phyloP scores from a whole-genome alignment of 1,140 invertebrate genomes.

The Megathymus violae region DNA sequence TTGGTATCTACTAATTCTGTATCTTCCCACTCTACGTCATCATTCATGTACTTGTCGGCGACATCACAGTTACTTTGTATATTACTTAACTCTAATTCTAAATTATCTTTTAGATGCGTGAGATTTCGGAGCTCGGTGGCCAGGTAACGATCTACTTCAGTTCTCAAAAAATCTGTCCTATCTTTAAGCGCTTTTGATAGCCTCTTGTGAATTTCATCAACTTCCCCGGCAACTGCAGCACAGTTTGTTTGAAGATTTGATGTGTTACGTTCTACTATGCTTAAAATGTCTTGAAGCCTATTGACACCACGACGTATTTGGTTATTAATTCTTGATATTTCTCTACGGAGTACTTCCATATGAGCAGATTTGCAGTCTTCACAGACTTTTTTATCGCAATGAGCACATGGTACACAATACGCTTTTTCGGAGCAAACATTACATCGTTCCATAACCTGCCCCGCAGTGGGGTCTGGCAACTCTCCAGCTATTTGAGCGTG shows the following conservation, averaged over 20 bases:
- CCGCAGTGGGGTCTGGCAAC: conserved; percentile 92
- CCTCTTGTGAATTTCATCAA: conserved; percentile 95
- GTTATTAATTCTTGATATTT: conserved; percentile 97
- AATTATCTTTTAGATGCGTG: conserved; percentile 94
- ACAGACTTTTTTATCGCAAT: conserved; percentile 97
- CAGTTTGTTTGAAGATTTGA: conserved; percentile 93
- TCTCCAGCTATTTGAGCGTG: conserved; percentile 97
- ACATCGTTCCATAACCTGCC: conserved; percentile 93
- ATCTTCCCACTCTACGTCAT: conserved; percentile 94
- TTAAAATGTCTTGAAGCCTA: conserved; percentile 92
- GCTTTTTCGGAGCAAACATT: conserved; percentile 97
- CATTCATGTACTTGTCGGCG: conserved; percentile 96
- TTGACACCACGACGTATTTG: conserved; percentile 94
- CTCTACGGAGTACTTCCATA: conserved; percentile 96
- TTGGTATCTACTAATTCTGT: conserved; percentile 96
- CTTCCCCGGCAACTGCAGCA: conserved; percentile 93
- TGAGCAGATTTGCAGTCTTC: conserved; percentile 96
- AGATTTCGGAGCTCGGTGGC: conserved; percentile 92
- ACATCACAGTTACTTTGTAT: conserved; percentile 97
- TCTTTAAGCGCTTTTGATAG: conserved; percentile 96
- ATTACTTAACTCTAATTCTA: conserved; percentile 96
- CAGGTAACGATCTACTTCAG: conserved; percentile 95
- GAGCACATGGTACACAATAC: conserved; percentile 93
- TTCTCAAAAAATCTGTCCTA: conserved; percentile 93
- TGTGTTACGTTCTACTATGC: conserved; percentile 93